Evolutionary conservation across 2,113 vertebrate genomes (phyloP).

Genomic region (Actenoides lindsayi): DNA sequence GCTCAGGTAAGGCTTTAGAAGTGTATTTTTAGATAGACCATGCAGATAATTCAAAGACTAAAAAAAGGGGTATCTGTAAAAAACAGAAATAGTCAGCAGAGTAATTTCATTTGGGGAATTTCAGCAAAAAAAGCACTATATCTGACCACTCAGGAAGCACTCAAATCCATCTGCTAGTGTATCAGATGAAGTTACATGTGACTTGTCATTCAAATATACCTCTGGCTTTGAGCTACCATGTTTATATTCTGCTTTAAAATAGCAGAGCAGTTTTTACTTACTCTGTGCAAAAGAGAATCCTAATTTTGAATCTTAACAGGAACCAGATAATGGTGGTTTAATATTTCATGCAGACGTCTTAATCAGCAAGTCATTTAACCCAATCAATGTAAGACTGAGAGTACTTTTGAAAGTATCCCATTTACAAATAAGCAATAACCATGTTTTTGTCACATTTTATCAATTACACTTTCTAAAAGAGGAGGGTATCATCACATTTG

Average conservation of each 20-base stretch:
- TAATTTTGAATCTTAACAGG: neutral
- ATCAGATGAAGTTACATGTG: neutral
- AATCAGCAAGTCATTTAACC: constrained; percentile 27
- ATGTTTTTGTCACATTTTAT: constrained; percentile 9
- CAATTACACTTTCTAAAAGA: constrained; percentile 16
- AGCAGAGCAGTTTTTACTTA: neutral
- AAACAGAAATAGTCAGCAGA: neutral
- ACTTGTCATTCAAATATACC: neutral
- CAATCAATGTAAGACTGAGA: neutral
- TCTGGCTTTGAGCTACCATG: neutral
- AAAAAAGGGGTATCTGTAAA: neutral
- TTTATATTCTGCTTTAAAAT: constrained; percentile 8
- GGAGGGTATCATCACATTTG: neutral
- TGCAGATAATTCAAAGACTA: neutral
- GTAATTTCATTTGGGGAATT: neutral
- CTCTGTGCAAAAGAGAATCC: neutral
- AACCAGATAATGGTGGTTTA: neutral
- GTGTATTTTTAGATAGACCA: constrained; percentile 16
- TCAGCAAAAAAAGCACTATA: neutral
- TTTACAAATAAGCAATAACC: neutral
- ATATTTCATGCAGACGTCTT: neutral
- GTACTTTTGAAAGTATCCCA: neutral
- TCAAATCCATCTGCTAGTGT: neutral
- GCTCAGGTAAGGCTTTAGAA: neutral
- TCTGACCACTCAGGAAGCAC: neutral